phyloP scores from a whole-genome alignment of 2,113 vertebrate genomes.

The Trogon melanurus region DNA sequence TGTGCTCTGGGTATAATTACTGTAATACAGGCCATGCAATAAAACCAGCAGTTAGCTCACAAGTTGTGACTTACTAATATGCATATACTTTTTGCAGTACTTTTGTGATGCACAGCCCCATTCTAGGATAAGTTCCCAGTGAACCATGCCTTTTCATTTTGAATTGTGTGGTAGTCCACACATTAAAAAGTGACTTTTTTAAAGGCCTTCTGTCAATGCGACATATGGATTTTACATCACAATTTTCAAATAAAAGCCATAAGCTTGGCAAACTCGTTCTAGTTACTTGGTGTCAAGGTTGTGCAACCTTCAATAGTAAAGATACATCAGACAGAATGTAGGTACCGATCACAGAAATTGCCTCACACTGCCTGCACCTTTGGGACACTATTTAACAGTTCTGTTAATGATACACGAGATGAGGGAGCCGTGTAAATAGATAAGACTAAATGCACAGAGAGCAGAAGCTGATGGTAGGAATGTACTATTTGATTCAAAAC shows the following conservation, averaged over 20 bases:
- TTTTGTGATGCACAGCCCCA: not conserved
- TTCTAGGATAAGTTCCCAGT: not conserved
- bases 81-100: not conserved
- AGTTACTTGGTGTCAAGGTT: not conserved
- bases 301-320: not conserved
- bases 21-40: not conserved
- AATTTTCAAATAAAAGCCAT: not conserved
- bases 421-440: not conserved
- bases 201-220: not conserved
- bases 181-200: not conserved
- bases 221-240: not conserved
- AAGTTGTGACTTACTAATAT: not conserved
- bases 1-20: not conserved
- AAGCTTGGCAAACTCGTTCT: not conserved
- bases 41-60: not conserved
- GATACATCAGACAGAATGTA: not conserved
- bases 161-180: not conserved
- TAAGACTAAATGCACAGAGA: not conserved
- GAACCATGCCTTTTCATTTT: not conserved
- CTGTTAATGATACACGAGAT: not conserved
- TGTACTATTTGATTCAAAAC: not conserved
- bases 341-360: not conserved
- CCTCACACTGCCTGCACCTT: not conserved
- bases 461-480: not conserved
- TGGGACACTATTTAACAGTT: constrained; percentile 27